Base-by-base conservation (phyloP, 2,113 vertebrate species). In the Acinonyx jubatus region DNA sequence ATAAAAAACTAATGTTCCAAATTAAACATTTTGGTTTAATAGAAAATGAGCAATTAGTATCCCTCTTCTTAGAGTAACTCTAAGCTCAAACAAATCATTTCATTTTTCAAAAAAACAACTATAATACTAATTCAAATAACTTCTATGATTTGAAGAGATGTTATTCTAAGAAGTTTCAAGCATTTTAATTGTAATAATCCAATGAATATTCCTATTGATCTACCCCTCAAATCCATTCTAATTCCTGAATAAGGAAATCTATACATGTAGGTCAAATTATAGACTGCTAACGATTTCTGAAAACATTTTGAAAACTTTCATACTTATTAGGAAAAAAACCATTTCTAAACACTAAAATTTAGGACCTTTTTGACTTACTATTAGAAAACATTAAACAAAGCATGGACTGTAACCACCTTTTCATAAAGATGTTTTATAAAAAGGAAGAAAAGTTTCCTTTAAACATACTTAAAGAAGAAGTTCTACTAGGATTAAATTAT, bases 401-500 rank as follows among this genome's bases (percentile, higher is more conserved):
- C 5, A 68, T 36, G 14, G 7, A 81, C n/a, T 91, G 69, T 9
- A 94, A 36, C 50, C 33, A 69, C 14, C 11, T 50, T 95, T 88
- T 97, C 41, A 45, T 74, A 92, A 80, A 81, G 2, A 29, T 68
- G 12, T 55, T 55, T 88, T 79, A 92, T 27, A n/a, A 90, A 87
- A 55, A 68, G 33, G 29, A 94, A 91, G 68, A 86, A 48, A 81
- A 74, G n/a, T 65, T 80, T 89, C 69, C 31, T 81, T 90, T 97
- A 86, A 97, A 78, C 14, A 94, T 41, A 73, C 41, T 52, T 78
- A 65, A 89, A 61, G 38, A 90, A 80, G 45, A 45, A 36, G 41
- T 91, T 93, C 36, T 83, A 97, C 14, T 50, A 95, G 63, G 83
- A 98, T 61, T 89, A 85, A 89, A 82, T 31, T 92, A 95, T 94